These are phyloP conservation scores for Melanargia galathea DNA, from an alignment of 2,888 invertebrate species.

Conservation along the genomic window DNA sequence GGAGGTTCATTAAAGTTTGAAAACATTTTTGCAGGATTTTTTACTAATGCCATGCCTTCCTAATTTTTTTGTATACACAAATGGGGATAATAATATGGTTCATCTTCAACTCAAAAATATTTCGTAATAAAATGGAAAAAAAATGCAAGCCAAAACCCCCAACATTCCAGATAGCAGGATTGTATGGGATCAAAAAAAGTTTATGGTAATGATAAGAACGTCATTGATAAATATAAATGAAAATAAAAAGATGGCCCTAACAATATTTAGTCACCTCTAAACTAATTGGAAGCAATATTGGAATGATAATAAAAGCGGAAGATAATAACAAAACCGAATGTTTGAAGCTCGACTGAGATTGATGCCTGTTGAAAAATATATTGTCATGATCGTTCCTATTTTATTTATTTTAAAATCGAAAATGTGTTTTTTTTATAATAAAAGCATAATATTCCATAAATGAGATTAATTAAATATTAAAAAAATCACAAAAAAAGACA, in stretches of 20 bases:
- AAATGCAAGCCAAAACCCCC: too few relatives aligned
- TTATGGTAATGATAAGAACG: not conserved
- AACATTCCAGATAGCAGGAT: not conserved
- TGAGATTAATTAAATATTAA: constrained; percentile 29
- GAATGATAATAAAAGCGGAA: constrained; percentile 69
- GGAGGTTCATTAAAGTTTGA: not conserved
- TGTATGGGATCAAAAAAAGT: not conserved
- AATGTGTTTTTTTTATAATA: not conserved
- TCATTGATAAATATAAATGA: not conserved
- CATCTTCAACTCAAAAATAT: too few relatives aligned
- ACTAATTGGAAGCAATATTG: constrained; percentile 67
- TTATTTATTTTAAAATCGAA: too few relatives aligned
- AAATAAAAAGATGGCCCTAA: not conserved
- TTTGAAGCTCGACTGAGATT: constrained; percentile 52
- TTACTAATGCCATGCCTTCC: not conserved
- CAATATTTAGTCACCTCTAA: constrained; percentile 31
- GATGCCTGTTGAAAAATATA: constrained; percentile 50
- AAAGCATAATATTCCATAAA: not conserved
- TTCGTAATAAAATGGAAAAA: too few relatives aligned
- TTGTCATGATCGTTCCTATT: constrained; percentile 29
- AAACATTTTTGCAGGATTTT: not conserved
- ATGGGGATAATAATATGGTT: not conserved
- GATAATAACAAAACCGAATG: constrained; percentile 43
- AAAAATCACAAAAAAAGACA: constrained; percentile 40
- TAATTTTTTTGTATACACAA: not conserved